Evolutionary conservation across 2,797 vertebrate species (phyloP).

Genomic region (Oreochromis grahami): DNA sequence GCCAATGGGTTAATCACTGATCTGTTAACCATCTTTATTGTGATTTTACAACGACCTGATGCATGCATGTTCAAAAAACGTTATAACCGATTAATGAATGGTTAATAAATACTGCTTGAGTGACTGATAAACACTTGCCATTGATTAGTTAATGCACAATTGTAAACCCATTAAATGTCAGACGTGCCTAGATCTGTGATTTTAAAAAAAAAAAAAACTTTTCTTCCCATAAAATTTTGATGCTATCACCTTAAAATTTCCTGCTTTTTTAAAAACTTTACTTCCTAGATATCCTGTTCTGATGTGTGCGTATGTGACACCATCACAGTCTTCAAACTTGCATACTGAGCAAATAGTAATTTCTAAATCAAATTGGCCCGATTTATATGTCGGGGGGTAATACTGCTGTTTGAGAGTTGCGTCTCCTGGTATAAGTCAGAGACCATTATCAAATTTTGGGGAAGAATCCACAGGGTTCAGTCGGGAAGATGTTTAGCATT

Average conservation of each 20-base stretch:
- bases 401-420: background rate
- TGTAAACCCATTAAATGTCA: background rate
- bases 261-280: background rate
- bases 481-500: background rate
- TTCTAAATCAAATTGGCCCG: background rate
- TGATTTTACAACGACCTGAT: background rate
- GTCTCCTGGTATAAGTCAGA: background rate
- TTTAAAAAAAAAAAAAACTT: accelerated
- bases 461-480: background rate
- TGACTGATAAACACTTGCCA: background rate
- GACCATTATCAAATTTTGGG: background rate
- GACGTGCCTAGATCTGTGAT: background rate
- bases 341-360: background rate
- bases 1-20: background rate
- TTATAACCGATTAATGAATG: background rate
- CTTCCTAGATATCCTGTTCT: background rate
- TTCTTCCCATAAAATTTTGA: background rate
- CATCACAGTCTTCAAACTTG: background rate
- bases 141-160: background rate
- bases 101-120: background rate
- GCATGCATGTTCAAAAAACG: background rate
- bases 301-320: accelerated
- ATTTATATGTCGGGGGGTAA: background rate
- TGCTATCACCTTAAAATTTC: background rate
- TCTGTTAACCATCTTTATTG: background rate